A percentile compares a stretch with the other conserved stretches of the same genome.
Evolutionary conservation across 2,888 invertebrate species (phyloP).

Genomic region (Nasonovia ribisnigri): DNA sequence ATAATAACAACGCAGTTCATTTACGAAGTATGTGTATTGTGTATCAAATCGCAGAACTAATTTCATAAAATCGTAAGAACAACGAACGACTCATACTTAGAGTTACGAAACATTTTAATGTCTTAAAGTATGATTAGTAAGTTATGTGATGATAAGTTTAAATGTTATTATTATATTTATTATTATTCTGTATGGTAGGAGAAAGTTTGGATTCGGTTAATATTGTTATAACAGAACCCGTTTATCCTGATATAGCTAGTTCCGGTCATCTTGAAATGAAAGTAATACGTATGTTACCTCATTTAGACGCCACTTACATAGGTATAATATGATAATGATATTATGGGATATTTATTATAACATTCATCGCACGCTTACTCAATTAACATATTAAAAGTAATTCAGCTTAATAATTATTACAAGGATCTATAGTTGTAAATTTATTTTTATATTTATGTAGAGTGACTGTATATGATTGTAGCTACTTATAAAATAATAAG

Average conservation of each 20-base stretch:
- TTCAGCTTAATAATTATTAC: not conserved
- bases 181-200: conserved; percentile 34
- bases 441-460: not conserved
- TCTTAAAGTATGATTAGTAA: conserved; percentile 23
- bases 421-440: not conserved
- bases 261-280: conserved; percentile 65
- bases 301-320: conserved; percentile 30
- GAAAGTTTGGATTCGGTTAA: conserved; percentile 57
- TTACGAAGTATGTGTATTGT: not conserved
- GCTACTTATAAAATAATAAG: not conserved
- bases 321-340: not conserved
- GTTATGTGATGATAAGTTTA: conserved; percentile 47
- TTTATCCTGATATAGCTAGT: conserved; percentile 59
- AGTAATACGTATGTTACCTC: conserved; percentile 61
- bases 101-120: conserved; percentile 28
- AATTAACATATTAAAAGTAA: not conserved
- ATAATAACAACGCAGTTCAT: not conserved
- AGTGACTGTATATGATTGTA: not conserved
- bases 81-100: not conserved
- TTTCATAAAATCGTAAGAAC: conserved; percentile 24
- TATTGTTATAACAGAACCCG: conserved; percentile 56
- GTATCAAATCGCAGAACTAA: conserved; percentile 34
- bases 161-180: conserved; percentile 28
- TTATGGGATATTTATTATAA: conserved; percentile 24
- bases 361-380: conserved; percentile 2